Conservation (phyloP, 2,113 vertebrate genomes). For the Myxocyprinus asiaticus region DNA sequence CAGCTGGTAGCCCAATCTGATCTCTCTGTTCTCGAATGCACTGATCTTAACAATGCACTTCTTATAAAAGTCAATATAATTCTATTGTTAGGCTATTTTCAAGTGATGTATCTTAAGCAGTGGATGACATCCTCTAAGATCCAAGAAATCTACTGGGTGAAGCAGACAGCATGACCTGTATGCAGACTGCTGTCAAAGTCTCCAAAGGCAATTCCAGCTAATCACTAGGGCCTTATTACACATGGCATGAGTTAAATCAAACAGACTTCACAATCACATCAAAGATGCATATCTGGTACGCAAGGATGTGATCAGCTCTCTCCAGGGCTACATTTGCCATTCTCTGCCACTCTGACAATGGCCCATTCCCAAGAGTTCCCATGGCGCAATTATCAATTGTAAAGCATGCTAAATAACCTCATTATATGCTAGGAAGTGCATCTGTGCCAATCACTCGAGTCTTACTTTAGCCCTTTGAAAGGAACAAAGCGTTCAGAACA, state of each 20-base stretch:
- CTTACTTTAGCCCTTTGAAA: conserved; percentile 16
- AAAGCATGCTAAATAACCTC: conserved; percentile 40
- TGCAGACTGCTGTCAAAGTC: not conserved
- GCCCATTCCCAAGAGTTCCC: not conserved
- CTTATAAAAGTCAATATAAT: not conserved
- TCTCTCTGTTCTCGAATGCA: not conserved
- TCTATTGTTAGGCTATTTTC: not conserved
- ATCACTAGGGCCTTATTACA: not conserved
- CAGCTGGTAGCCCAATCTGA: not conserved
- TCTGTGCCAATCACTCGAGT: conserved; percentile 31
- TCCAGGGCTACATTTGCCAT: not conserved
- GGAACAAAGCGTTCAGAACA: conserved; percentile 5
- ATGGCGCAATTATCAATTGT: not conserved
- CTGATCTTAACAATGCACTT: conserved; percentile 9
- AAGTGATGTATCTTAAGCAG: not conserved
- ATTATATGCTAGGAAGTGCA: conserved; percentile 32
- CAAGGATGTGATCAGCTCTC: conserved; percentile 1
- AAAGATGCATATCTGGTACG: not conserved
- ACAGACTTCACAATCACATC: not conserved
- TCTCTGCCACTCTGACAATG: not conserved
- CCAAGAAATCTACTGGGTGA: not conserved
- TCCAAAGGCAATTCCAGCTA: conserved; percentile 2
- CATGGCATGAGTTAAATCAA: not conserved
- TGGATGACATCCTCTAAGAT: not conserved
- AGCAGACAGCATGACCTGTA: not conserved